A percentile compares a stretch with the other conserved stretches of the same genome.
Evolutionary conservation across 2,113 vertebrate genomes (phyloP).

Genomic region (Tetrax tetrax): DNA sequence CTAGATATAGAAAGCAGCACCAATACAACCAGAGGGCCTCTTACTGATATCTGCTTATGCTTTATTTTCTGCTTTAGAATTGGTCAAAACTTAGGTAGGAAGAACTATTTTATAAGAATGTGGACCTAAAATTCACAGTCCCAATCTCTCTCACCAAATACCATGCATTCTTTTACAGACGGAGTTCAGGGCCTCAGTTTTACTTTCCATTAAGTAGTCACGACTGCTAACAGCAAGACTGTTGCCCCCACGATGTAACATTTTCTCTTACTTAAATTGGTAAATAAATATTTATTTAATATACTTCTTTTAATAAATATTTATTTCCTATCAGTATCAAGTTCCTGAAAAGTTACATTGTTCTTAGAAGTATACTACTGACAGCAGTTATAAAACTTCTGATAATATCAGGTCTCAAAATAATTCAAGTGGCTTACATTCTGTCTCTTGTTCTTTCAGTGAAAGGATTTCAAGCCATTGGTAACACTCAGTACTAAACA

Average conservation of each 20-base stretch:
- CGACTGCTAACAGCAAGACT: slow-evolving; percentile 61
- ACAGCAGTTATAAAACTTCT: slow-evolving; percentile 29
- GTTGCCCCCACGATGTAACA: slow-evolving; percentile 5
- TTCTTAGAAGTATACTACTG: slow-evolving; percentile 62
- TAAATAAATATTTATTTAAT: slow-evolving; percentile 70
- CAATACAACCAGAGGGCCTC: slow-evolving; percentile 58
- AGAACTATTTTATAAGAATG: background rate
- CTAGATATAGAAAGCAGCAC: slow-evolving; percentile 63
- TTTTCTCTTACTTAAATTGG: slow-evolving; percentile 37
- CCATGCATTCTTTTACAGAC: background rate
- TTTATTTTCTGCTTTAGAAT: slow-evolving; percentile 54
- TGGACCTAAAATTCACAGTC: slow-evolving; percentile 31
- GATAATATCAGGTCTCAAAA: slow-evolving; percentile 24
- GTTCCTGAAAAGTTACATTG: slow-evolving; percentile 63
- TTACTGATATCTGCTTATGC: slow-evolving; percentile 37
- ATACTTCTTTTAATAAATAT: slow-evolving; percentile 59
- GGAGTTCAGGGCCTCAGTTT: slow-evolving; percentile 30
- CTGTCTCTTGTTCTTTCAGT: slow-evolving; percentile 2
- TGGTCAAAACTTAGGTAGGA: slow-evolving; percentile 40
- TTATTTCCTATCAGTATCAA: slow-evolving; percentile 60
- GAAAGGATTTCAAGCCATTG: slow-evolving; percentile 48
- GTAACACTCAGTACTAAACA: background rate
- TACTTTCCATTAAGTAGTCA: slow-evolving; percentile 29
- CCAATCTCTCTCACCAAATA: slow-evolving; percentile 26
- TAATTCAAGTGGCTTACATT: slow-evolving; percentile 51